Evolutionary conservation across 2,797 vertebrate species (phyloP).

Genomic region (Peromyscus attwateri): DNA sequence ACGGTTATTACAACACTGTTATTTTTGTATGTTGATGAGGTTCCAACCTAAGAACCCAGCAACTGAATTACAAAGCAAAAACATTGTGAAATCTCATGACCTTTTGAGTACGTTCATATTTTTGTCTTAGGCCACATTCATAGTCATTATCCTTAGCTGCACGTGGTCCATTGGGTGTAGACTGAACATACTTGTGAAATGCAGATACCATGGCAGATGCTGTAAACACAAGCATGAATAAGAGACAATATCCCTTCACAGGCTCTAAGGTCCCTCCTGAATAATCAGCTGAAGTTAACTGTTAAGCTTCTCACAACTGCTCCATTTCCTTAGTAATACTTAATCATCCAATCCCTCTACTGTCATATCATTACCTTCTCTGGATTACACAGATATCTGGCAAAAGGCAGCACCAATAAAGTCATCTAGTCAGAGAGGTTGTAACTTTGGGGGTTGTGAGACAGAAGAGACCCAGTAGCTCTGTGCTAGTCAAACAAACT

Average conservation of each 20-base stretch:
- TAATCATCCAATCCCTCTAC: too few species aligned
- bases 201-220: too few species aligned
- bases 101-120: neutral
- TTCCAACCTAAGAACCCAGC: neutral
- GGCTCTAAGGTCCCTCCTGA: neutral
- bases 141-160: neutral
- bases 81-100: neutral
- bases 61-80: neutral
- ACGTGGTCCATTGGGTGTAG: neutral
- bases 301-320: neutral
- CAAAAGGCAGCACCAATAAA: neutral
- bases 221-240: neutral
- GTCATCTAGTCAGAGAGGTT: neutral
- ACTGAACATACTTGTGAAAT: neutral
- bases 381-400: neutral
- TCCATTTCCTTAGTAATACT: neutral
- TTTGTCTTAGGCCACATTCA: neutral
- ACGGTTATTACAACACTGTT: rapidly evolving
- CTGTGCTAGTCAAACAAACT: neutral
- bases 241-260: neutral
- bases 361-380: neutral
- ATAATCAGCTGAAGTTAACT: neutral
- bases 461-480: neutral
- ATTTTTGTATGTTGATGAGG: neutral
- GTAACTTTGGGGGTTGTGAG: neutral